Percentiles rank a stretch among this genome's conserved stretches.
phyloP scores from a whole-genome alignment of 2,888 invertebrate species.

The Callimorpha dominula region DNA sequence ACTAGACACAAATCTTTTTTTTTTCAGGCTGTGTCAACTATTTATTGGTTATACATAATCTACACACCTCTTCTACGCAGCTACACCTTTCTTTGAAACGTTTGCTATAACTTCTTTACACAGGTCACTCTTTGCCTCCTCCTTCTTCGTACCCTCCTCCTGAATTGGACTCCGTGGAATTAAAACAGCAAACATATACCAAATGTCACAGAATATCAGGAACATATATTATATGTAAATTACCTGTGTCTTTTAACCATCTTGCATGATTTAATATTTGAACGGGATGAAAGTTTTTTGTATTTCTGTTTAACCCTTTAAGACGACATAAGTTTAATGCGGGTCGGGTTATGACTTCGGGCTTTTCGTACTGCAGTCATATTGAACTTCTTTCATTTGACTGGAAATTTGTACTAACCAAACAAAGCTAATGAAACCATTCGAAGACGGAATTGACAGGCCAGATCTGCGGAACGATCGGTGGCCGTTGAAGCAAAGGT shows the following conservation, averaged over 20 bases:
- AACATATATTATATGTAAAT: not conserved
- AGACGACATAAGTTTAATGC: not conserved
- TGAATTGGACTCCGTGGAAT: not conserved
- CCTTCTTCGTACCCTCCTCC: not conserved
- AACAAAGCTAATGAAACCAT: not conserved
- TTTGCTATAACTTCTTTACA: too few species aligned
- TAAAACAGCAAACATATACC: not conserved
- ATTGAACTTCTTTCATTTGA: not conserved
- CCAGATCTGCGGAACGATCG: too few species aligned
- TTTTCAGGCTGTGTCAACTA: too few species aligned
- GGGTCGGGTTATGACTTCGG: not conserved
- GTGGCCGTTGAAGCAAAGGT: too few species aligned
- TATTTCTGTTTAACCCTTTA: constrained; percentile 7
- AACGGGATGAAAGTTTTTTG: constrained; percentile 39
- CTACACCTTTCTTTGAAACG: too few species aligned
- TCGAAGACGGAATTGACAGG: too few species aligned
- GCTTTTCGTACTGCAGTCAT: not conserved
- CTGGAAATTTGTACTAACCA: not conserved
- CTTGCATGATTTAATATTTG: constrained; percentile 45
- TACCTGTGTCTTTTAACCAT: constrained; percentile 4
- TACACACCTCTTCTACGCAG: too few species aligned
- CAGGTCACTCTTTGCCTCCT: not conserved
- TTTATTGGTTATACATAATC: too few species aligned
- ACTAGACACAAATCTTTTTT: too few species aligned
- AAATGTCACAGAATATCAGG: constrained; percentile 1